Conservation (phyloP, 2,797 vertebrate species). For the Trematomus bernacchii region DNA sequence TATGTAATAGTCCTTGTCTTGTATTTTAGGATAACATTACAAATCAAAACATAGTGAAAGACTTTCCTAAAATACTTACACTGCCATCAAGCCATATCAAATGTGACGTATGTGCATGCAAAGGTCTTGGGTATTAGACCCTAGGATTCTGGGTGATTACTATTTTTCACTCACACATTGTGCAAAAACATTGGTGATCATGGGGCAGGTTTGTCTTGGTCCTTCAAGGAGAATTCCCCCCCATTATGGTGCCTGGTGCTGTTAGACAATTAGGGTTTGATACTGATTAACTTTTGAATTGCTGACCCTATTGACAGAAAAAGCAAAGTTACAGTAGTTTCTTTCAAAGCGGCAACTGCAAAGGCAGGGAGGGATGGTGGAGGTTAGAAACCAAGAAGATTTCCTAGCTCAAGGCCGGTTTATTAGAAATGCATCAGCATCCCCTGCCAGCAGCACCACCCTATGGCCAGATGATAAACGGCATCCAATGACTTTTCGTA, state of each 20-base stretch:
- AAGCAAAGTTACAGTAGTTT: no score
- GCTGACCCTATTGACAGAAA: background rate
- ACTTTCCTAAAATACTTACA: background rate
- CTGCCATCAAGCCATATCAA: background rate
- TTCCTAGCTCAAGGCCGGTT: no score
- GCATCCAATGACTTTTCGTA: no score
- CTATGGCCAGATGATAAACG: no score
- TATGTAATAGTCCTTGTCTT: background rate
- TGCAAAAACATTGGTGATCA: background rate
- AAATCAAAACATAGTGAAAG: background rate
- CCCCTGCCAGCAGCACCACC: no score
- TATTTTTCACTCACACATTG: background rate
- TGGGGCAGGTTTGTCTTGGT: background rate
- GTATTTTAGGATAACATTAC: background rate
- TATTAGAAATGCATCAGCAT: no score
- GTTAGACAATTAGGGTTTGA: background rate
- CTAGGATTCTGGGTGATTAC: background rate
- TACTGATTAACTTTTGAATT: background rate
- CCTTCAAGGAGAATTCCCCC: background rate
- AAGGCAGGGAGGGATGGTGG: no score
- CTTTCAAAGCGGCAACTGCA: no score
- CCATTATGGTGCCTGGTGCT: background rate
- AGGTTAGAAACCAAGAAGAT: no score
- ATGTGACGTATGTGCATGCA: background rate
- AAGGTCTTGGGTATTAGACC: background rate